Evolutionary conservation across 2,888 invertebrate species (phyloP).

Genomic region (Cheilosia pagana): DNA sequence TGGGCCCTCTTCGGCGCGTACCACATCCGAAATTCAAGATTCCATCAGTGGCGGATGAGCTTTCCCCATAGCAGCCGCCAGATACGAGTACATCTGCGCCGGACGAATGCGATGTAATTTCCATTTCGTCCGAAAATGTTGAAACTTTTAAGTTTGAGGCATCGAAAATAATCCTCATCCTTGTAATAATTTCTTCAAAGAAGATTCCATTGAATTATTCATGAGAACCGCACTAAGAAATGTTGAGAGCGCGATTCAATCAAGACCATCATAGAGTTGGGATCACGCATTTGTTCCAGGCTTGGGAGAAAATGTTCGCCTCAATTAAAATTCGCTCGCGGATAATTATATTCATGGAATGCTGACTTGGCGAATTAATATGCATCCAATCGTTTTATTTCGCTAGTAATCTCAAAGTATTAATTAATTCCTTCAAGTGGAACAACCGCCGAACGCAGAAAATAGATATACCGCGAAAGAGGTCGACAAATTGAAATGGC

Average conservation of each 20-base stretch:
- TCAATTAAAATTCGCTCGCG: conserved; percentile 58
- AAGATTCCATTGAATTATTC: conserved; percentile 56
- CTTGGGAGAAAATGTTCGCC: conserved; percentile 32
- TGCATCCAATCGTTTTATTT: conserved; percentile 58
- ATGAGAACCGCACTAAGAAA: conserved; percentile 45
- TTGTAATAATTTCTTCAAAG: conserved; percentile 44
- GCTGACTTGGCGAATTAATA: conserved; percentile 61
- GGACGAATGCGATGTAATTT: conserved; percentile 19
- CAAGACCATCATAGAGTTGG: not conserved
- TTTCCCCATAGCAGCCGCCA: conserved; percentile 22
- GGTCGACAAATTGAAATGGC: conserved; percentile 65
- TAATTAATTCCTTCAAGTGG: conserved; percentile 60
- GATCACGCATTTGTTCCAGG: not conserved
- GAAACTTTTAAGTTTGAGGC: conserved; percentile 26
- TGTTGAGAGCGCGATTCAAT: conserved; percentile 42
- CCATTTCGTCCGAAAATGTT: conserved; percentile 28
- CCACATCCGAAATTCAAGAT: conserved; percentile 46
- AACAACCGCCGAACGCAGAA: conserved; percentile 10
- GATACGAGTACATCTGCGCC: conserved; percentile 10
- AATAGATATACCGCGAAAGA: conserved; percentile 30
- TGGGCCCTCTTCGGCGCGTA: conserved; percentile 21
- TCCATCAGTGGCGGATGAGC: conserved; percentile 48
- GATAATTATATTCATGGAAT: conserved; percentile 44
- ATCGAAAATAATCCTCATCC: conserved; percentile 33
- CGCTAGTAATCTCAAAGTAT: conserved; percentile 54